Percentiles rank a stretch among this genome's conserved stretches.
phyloP scores from a whole-genome alignment of 2,888 invertebrate species.

The Microctonus aethiopoides region DNA sequence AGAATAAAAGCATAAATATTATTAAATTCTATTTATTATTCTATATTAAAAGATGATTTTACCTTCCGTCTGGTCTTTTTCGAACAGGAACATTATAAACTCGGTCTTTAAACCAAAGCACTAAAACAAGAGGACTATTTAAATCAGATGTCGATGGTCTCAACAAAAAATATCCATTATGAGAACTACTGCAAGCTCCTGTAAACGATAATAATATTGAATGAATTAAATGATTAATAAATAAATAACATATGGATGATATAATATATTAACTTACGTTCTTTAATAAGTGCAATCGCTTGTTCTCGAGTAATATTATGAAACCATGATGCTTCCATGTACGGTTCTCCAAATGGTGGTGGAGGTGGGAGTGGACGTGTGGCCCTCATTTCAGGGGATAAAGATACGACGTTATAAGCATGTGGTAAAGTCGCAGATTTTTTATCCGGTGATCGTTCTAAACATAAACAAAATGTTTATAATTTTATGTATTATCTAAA shows the following conservation, averaged over 20 bases:
- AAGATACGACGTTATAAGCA: constrained; percentile 53
- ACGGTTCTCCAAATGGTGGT: constrained; percentile 54
- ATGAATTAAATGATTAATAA: neutral
- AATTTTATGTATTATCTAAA: neutral
- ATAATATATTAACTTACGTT: constrained; percentile 53
- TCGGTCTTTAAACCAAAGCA: constrained; percentile 62
- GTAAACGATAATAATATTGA: constrained; percentile 34
- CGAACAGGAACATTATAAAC: constrained; percentile 66
- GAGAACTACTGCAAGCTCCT: constrained; percentile 55
- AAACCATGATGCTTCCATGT: constrained; percentile 60
- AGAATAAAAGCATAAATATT: neutral
- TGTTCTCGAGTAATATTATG: constrained; percentile 61
- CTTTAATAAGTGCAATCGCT: constrained; percentile 57
- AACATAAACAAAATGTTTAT: no score
- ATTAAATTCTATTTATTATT: neutral
- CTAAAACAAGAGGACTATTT: constrained; percentile 65
- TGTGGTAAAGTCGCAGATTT: constrained; percentile 59
- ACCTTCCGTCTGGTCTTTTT: constrained; percentile 62
- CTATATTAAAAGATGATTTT: constrained; percentile 24
- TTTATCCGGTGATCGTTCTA: constrained; percentile 62
- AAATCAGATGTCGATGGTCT: constrained; percentile 62
- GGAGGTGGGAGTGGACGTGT: constrained; percentile 58
- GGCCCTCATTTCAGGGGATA: constrained; percentile 53
- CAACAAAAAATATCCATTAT: constrained; percentile 63
- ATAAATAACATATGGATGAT: neutral